phyloP scores from a whole-genome alignment of 2,888 invertebrate genomes.

The Pammene fasciana region DNA sequence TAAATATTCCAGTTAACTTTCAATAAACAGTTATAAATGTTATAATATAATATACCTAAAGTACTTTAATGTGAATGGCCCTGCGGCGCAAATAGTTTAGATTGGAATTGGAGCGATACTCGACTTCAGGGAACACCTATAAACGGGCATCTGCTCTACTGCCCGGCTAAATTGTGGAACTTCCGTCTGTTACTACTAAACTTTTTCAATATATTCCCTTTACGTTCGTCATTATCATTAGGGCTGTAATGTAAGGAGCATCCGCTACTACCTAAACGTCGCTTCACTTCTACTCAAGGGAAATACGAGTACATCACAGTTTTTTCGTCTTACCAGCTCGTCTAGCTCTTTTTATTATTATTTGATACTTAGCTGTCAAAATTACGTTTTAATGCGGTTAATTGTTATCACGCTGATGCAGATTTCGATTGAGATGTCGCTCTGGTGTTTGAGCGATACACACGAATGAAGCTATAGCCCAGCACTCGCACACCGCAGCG shows the following conservation, averaged over 20 bases:
- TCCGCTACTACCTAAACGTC: conserved; percentile 28
- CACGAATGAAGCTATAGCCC: too few species aligned
- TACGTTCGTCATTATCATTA: conserved; percentile 41
- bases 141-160: conserved; percentile 25
- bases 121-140: conserved; percentile 18
- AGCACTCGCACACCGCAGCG: too few species aligned
- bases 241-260: conserved; percentile 30
- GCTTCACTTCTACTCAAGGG: conserved; percentile 15
- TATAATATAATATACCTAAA: too few species aligned
- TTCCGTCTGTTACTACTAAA: conserved; percentile 37
- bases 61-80: too few species aligned
- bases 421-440: too few species aligned
- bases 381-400: too few species aligned
- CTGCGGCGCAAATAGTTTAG: background rate
- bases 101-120: background rate
- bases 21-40: too few species aligned
- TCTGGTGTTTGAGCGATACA: too few species aligned
- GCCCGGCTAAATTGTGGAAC: conserved; percentile 25
- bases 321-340: background rate
- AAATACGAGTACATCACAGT: background rate
- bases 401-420: too few species aligned
- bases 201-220: conserved; percentile 42
- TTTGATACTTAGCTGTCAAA: too few species aligned
- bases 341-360: too few species aligned
- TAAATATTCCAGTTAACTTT: too few species aligned